Conservation (phyloP, 2,888 invertebrate species). For the Rhyacophila evoluta region DNA sequence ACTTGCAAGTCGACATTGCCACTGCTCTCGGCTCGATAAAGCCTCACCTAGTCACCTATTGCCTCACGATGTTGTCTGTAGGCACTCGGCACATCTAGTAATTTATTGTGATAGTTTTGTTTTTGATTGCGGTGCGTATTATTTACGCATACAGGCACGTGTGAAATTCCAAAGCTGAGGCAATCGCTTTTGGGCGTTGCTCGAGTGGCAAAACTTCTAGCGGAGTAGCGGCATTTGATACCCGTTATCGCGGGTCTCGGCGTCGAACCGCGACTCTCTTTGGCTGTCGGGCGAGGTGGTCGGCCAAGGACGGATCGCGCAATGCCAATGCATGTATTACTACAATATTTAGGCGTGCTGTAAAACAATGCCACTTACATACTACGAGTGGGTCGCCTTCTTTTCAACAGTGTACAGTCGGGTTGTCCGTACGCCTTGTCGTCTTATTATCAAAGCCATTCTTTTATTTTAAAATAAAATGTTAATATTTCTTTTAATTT, state of each 20-base stretch:
- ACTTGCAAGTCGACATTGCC: not conserved
- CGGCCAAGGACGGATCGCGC: not conserved
- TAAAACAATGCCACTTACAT: no score
- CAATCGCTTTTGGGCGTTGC: not conserved
- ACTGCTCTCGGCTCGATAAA: not conserved
- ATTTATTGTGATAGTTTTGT: not conserved
- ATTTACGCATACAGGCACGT: not conserved
- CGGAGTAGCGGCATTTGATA: slow-evolving; percentile 5
- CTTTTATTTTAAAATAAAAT: no score
- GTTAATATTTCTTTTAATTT: no score
- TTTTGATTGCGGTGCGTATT: no score
- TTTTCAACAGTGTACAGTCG: no score
- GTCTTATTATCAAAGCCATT: no score
- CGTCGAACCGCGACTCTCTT: not conserved
- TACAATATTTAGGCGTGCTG: no score
- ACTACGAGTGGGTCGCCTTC: no score
- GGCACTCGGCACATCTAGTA: not conserved
- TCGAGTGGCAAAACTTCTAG: not conserved
- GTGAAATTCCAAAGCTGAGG: not conserved
- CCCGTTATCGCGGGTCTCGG: not conserved
- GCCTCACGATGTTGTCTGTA: not conserved
- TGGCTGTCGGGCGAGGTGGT: not conserved
- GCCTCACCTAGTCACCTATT: not conserved
- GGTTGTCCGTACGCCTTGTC: no score
- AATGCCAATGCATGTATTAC: no score